Conservation (phyloP, 2,113 vertebrate species). For the Nicator chloris region DNA sequence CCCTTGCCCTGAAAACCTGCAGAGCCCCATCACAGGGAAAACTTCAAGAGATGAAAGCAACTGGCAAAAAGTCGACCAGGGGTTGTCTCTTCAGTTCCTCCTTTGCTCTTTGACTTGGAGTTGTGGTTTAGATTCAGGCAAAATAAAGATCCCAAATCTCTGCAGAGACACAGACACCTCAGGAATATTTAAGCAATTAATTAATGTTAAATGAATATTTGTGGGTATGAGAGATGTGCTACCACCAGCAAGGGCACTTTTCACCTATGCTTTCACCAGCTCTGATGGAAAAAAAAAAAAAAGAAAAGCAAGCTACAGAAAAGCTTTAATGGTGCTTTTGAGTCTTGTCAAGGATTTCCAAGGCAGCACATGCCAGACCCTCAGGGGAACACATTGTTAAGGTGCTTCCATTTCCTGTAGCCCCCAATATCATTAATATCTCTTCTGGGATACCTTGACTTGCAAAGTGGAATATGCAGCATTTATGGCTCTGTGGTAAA, state of each 20-base stretch:
- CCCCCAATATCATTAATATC: not conserved
- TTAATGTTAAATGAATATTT: not conserved
- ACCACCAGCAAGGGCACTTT: not conserved
- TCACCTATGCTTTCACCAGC: not conserved
- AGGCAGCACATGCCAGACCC: not conserved
- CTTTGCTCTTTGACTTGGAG: not conserved
- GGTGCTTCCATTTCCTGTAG: slow-evolving; percentile 43
- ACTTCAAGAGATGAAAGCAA: not conserved
- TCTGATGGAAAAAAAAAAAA: not conserved
- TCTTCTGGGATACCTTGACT: slow-evolving; percentile 27
- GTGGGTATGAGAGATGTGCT: not conserved
- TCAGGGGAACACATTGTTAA: not conserved
- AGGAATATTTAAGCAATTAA: not conserved
- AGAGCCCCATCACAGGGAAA: not conserved
- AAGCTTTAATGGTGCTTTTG: slow-evolving; percentile 14
- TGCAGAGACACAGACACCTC: not conserved
- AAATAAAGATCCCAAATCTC: not conserved
- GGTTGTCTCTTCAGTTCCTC: not conserved
- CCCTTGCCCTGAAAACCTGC: not conserved
- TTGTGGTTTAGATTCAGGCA: not conserved
- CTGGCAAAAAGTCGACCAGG: not conserved
- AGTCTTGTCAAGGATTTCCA: slow-evolving; percentile 27
- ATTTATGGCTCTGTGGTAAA: slow-evolving; percentile 19
- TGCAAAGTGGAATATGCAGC: not conserved
- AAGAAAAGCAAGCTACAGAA: not conserved